phyloP scores from a whole-genome alignment of 2,888 invertebrate species.

The Drosophila algonquin region DNA sequence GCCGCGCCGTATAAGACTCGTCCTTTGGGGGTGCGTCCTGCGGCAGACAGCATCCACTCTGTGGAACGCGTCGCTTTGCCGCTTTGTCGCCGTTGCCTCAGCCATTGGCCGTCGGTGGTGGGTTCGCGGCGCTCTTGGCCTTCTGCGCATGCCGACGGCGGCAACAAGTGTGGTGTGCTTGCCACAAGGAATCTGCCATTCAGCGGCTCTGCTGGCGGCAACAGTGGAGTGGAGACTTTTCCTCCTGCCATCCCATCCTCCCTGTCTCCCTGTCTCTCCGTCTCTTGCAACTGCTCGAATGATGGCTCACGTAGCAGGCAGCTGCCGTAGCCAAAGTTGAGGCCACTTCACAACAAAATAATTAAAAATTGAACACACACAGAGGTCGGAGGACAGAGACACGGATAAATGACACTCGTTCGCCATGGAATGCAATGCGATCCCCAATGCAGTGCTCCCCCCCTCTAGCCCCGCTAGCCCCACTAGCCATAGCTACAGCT shows the following conservation, averaged over 20 bases:
- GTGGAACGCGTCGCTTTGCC: constrained; percentile 73
- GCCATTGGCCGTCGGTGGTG: constrained; percentile 71
- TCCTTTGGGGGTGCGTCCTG: constrained; percentile 43
- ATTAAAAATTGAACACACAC: constrained; percentile 59
- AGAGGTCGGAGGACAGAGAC: neutral
- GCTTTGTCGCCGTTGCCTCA: constrained; percentile 67
- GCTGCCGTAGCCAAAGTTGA: constrained; percentile 22
- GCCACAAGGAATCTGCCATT: neutral
- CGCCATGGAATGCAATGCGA: constrained; percentile 51
- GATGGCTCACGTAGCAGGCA: constrained; percentile 39
- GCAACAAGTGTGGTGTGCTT: constrained; percentile 72
- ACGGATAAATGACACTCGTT: constrained; percentile 52
- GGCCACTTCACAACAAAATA: constrained; percentile 65
- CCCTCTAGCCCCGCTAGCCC: too few species aligned
- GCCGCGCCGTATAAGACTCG: constrained; percentile 57
- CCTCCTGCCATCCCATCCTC: neutral
- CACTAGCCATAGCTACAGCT: too few species aligned
- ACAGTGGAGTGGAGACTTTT: constrained; percentile 53
- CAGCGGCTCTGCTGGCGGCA: neutral
- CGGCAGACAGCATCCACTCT: constrained; percentile 33
- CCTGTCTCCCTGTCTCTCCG: too few species aligned
- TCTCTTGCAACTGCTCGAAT: constrained; percentile 8
- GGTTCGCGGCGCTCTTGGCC: constrained; percentile 23
- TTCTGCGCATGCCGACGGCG: constrained; percentile 57
- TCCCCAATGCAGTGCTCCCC: constrained; percentile 7